Percentiles rank a stretch among this genome's conserved stretches.
phyloP scores from a whole-genome alignment of 2,797 vertebrate genomes.

The Sebastes iracundus region DNA sequence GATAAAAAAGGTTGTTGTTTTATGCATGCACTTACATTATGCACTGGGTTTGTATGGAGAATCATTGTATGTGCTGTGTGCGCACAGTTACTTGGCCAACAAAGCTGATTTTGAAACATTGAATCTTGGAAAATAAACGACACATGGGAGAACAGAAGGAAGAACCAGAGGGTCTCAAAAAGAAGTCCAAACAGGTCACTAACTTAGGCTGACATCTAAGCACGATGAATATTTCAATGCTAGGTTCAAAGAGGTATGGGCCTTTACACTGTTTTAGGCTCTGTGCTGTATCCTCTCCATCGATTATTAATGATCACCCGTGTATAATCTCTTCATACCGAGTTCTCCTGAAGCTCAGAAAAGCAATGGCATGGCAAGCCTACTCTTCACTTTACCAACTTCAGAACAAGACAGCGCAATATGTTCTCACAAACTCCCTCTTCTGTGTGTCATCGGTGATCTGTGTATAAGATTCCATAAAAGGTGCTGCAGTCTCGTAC shows the following conservation, averaged over 20 bases:
- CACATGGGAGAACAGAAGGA: not conserved
- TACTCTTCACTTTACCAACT: slow-evolving; percentile 37
- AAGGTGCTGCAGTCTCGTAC: slow-evolving; percentile 9
- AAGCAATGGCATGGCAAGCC: slow-evolving; percentile 36
- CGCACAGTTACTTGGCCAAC: not conserved
- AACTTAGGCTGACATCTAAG: slow-evolving; percentile 51
- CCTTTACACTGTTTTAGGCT: slow-evolving; percentile 71
- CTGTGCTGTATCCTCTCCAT: slow-evolving; percentile 62
- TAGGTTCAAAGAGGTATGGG: slow-evolving; percentile 55
- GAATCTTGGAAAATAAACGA: slow-evolving; percentile 17
- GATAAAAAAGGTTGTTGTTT: not conserved
- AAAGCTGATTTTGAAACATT: slow-evolving; percentile 26
- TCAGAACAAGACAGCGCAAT: slow-evolving; percentile 39
- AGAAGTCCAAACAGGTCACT: slow-evolving; percentile 42
- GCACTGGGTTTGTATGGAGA: not conserved
- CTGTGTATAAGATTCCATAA: slow-evolving; percentile 43
- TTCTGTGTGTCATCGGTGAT: slow-evolving; percentile 53
- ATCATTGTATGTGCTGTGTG: not conserved
- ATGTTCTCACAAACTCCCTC: slow-evolving; percentile 41
- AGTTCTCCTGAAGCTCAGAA: slow-evolving; percentile 43
- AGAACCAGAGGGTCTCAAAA: slow-evolving; percentile 23
- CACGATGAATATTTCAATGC: slow-evolving; percentile 73
- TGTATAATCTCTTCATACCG: slow-evolving; percentile 68
- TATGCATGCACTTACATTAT: not conserved
- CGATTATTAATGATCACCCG: slow-evolving; percentile 74